Base-by-base conservation (phyloP, 2,888 invertebrate species). In the Strigamia maritima region DNA sequence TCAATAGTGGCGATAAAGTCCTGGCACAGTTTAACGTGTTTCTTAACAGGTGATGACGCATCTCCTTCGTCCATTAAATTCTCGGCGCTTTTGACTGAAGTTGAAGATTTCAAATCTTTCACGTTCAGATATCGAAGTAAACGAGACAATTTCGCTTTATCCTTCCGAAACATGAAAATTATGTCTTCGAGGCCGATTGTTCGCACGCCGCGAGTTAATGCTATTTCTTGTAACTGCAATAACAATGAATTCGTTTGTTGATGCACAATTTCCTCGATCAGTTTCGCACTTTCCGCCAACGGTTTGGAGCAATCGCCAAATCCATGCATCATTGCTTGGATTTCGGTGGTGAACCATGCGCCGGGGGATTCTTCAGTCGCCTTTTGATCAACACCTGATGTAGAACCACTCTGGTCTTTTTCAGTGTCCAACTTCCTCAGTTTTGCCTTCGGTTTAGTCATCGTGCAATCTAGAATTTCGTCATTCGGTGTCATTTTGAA, bases 271-370 rank as follows among this genome's bases (percentile, higher is more conserved):
- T 90, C 92, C 87, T 97, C 95, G 0, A 97, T 91, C 76, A 96
- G 87, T 79, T 91, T 90, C 0, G 95, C 95, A 0, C 95, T 93
- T 74, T 93, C 94, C 0, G 91, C 89, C 65, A 93, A 89, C 0
- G 96, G 95, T 81, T 91, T 91, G 24, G 92, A 90, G 83, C 92
- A 92, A 84, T 97, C 97, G 0, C 97, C 97, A 84, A 95, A 94
- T n/a, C 95, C 95, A 83, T 94, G 93, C 95, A n/a, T n/a, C n/a
- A n/a, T n/a, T n/a, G n/a, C n/a, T n/a, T n/a, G n/a, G n/a, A n/a
- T n/a, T n/a, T n/a, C n/a, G n/a, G n/a, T n/a, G n/a, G n/a, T n/a
- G n/a, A n/a, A n/a, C n/a, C n/a, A n/a, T n/a, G n/a, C n/a, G n/a
- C n/a, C n/a, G n/a, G n/a, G n/a, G n/a, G n/a, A n/a, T n/a, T n/a